Conservation (phyloP, 2,113 vertebrate species). For the Bothrops jararaca region DNA sequence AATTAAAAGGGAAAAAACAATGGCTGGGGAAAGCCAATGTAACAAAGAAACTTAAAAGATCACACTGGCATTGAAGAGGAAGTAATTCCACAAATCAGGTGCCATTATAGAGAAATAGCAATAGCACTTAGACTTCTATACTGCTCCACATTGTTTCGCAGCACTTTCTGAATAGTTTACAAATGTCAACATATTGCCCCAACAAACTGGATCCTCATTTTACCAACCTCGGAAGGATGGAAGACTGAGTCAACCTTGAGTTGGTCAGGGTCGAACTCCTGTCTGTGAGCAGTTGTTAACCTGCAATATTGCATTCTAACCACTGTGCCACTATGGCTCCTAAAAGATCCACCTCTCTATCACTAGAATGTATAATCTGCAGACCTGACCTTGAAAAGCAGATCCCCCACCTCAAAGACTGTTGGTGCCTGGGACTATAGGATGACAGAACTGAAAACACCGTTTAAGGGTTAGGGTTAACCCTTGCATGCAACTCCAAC, state of each 20-base stretch:
- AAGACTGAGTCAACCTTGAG: too few species aligned
- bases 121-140: too few species aligned
- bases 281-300: too few species aligned
- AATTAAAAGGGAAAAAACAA: background rate
- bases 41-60: background rate
- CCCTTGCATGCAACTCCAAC: background rate
- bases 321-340: too few species aligned
- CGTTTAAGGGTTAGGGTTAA: background rate
- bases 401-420: background rate
- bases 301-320: too few species aligned
- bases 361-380: background rate
- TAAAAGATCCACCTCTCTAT: background rate
- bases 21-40: background rate
- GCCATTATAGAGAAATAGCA: background rate
- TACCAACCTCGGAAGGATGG: too few species aligned
- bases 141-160: too few species aligned
- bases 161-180: too few species aligned
- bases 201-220: too few species aligned
- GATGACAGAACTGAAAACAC: background rate
- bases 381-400: background rate
- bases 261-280: too few species aligned
- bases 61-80: background rate
- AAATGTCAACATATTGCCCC: too few species aligned
- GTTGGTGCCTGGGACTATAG: background rate
- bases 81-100: background rate